These are phyloP conservation scores for Parasteatoda lunata DNA, from an alignment of 2,888 invertebrate species.

Conservation along the genomic window DNA sequence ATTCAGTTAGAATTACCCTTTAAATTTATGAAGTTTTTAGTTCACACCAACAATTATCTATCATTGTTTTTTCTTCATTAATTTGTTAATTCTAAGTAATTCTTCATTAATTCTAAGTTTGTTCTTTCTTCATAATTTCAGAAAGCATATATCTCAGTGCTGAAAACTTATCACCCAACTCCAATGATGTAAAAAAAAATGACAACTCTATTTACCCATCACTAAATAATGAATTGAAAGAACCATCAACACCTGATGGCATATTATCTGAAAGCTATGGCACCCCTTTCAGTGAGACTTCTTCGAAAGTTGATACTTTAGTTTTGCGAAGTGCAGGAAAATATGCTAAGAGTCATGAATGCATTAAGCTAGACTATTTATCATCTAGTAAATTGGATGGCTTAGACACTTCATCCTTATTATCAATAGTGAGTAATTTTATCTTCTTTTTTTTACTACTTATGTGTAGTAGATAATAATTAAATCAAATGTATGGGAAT, in stretches of 20 bases:
- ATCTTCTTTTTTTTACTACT: too few relatives aligned
- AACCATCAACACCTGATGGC: background rate
- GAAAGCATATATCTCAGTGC: constrained; percentile 54
- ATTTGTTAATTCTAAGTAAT: too few relatives aligned
- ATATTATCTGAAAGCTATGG: background rate
- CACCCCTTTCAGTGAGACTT: background rate
- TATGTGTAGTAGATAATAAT: too few relatives aligned
- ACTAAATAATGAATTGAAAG: background rate
- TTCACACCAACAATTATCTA: too few relatives aligned
- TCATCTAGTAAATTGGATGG: constrained; percentile 9
- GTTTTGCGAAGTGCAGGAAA: constrained; percentile 53
- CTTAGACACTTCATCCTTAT: constrained; percentile 36
- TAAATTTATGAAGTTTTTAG: too few relatives aligned
- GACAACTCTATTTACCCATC: constrained; percentile 11
- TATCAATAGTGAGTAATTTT: constrained; percentile 38
- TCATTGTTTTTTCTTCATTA: too few relatives aligned
- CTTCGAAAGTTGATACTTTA: constrained; percentile 29
- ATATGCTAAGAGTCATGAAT: constrained; percentile 42
- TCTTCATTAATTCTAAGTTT: too few relatives aligned
- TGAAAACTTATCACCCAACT: constrained; percentile 22
- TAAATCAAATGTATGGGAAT: too few relatives aligned
- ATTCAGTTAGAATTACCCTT: too few relatives aligned
- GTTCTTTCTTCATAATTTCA: background rate
- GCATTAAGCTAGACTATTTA: constrained; percentile 28
- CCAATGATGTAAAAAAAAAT: constrained; percentile 5